Evolutionary conservation across 2,888 invertebrate species (phyloP), one percentile per base, ranked within the genome.

Genomic region (Atethmia centrago): DNA sequence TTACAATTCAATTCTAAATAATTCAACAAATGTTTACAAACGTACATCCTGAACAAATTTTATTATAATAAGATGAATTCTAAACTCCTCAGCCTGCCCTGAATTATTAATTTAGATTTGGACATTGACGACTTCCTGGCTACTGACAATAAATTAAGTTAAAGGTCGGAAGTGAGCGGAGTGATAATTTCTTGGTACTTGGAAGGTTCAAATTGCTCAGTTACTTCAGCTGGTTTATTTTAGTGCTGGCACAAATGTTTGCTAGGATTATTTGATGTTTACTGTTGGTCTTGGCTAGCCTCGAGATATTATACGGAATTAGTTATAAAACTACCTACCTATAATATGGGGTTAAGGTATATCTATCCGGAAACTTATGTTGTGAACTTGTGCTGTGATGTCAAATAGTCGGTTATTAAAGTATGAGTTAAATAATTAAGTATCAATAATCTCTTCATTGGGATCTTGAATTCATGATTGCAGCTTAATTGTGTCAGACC

Each of bases 51-150:
- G 1, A 64, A n/a, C n/a, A 49, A n/a, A 71, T n/a, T 56, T 56
- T 56, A 49, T 16, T 31, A 59, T n/a, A 31, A 42, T 31, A 42
- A 51, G 25, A 65, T 40, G 31, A 66, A 36, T 47, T 64, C 61
- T 47, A 36, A 69, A 53, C 45, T 53, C 21, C 31, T 51, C 69
- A 36, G 76, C 59, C n/a, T n/a, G 28, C 56, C 9, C 47, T 71
- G 63, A 85, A 85, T 80, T 79, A 85, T 77, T 85, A 83, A 85
- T 85, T 86, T 83, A 68, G 71, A 86, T 86, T 74, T 64, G 72
- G 83, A 85, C 87, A 79, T 79, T 87, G 85, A 87, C 73, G 83
- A 61, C 77, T 80, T 83, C 67, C 77, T 71, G 45, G 51, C 63
- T 74, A 40, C 55, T 47, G 72, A 82, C 82, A 76, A 72, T 83